These are phyloP conservation scores for Atethmia centrago DNA, from an alignment of 2,888 invertebrate species.

Conservation along the genomic window DNA sequence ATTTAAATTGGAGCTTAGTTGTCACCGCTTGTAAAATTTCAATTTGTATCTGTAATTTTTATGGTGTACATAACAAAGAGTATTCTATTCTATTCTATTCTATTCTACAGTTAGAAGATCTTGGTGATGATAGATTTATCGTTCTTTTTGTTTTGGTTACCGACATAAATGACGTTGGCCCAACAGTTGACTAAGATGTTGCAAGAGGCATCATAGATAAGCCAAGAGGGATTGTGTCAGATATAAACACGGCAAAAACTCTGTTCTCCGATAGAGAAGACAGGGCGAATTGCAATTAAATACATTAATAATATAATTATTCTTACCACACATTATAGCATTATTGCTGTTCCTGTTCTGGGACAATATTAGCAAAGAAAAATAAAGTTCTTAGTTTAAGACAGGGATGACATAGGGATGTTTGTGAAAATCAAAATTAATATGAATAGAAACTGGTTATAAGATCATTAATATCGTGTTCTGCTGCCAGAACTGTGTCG, in stretches of 20 bases:
- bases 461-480: slow-evolving; percentile 26
- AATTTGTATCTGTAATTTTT: too few relatives aligned
- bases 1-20: slow-evolving; percentile 16
- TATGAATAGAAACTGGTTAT: slow-evolving; percentile 12
- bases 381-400: not conserved
- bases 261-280: not conserved
- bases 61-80: too few relatives aligned
- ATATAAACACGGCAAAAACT: not conserved
- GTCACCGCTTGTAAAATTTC: too few relatives aligned
- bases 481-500: slow-evolving; percentile 17
- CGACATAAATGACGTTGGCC: not conserved
- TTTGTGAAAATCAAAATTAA: slow-evolving; percentile 2
- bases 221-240: not conserved
- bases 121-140: slow-evolving; percentile 43
- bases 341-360: not conserved
- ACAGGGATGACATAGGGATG: not conserved
- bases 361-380: not conserved
- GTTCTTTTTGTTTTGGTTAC: slow-evolving; percentile 20
- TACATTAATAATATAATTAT: not conserved
- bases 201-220: slow-evolving; percentile 1
- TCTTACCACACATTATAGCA: not conserved
- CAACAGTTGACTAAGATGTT: not conserved
- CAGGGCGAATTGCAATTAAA: not conserved
- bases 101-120: too few relatives aligned
- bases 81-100: too few relatives aligned